Base-by-base conservation (phyloP, 2,888 invertebrate genomes). In the Drosophila tripunctata region DNA sequence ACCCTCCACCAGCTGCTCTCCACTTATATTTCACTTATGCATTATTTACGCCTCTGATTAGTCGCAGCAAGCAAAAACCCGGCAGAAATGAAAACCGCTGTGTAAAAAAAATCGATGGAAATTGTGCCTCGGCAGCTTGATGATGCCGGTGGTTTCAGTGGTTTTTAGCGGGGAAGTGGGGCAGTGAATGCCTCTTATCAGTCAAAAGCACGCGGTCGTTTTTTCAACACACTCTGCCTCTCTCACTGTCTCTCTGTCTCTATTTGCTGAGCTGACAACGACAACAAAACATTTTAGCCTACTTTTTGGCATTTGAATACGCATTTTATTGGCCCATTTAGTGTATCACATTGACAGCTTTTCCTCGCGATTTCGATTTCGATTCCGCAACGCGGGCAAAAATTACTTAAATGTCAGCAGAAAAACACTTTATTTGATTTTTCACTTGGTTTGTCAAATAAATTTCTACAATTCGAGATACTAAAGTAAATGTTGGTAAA, bases 41-140 rank as follows among this genome's bases (percentile, higher is more conserved):
- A 70, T 62, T 70, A 70, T 71, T 72, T 60, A 63, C 43, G 67
- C 61, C 44, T 47, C 73, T 67, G 63, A 71, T 71, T 72, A 67
- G 63, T 67, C 35, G 17, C 36, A 33, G 22, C 31, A 35, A 38
- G 63, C 58, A 30, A 55, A 75, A 75, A 36, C 44, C 51, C 68
- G 54, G 67, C 71, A 41, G 14, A 40, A 55, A n/a, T n/a, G n/a
- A n/a, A 64, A 36, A 14, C 30, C 51, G 27, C 70, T 61, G 41
- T 22, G 12, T 8, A 14, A 50, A 50, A 51, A 50, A 50, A 51
- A 30, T 51, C 51, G 40, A 51, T 51, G 40, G 30, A 40, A 40
- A 51, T 51, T 12, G 41, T 22, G 14, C 14, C 41, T 41, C n/a
- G 41, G 7, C n/a, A 24, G 12, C 8, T 31, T 27, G 27, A n/a